A percentile compares a stretch with the other conserved stretches of the same genome.
Evolutionary conservation across 2,113 vertebrate species (phyloP).

Genomic region (Campylorhamphus procurvoides): DNA sequence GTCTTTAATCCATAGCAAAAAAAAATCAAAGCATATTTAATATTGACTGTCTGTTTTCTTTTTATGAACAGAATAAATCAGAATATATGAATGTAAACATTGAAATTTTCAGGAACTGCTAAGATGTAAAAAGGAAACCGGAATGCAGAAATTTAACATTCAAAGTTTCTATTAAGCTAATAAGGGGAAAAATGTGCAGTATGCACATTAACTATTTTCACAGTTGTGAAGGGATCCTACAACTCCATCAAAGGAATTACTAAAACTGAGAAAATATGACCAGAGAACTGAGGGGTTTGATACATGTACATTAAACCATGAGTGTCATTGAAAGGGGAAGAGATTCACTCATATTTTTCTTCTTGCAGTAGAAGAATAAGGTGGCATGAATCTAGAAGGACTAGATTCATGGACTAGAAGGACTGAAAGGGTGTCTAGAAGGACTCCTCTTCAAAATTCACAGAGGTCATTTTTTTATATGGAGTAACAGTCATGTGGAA

Average conservation of each 20-base stretch:
- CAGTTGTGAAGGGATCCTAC: background rate
- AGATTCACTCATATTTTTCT: background rate
- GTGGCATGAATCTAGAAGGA: background rate
- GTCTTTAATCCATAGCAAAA: fast-evolving
- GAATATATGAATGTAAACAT: background rate
- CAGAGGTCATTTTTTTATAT: background rate
- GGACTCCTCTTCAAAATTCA: background rate
- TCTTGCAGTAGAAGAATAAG: background rate
- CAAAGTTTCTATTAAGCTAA: background rate
- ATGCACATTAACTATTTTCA: background rate
- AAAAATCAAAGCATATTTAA: background rate
- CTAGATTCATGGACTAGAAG: no score
- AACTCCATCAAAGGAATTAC: background rate
- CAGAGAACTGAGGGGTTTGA: background rate
- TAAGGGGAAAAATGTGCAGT: background rate
- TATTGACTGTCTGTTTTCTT: background rate
- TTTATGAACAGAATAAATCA: background rate
- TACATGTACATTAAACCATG: background rate
- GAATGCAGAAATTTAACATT: background rate
- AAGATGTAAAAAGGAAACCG: background rate
- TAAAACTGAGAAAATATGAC: background rate
- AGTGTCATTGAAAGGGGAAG: background rate
- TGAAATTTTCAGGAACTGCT: background rate
- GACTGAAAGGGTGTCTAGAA: background rate
- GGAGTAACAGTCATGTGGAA: background rate